A percentile compares a stretch with the other conserved stretches of the same genome.
Evolutionary conservation across 2,113 vertebrate genomes (phyloP).

Genomic region (Bostrychus sinensis): DNA sequence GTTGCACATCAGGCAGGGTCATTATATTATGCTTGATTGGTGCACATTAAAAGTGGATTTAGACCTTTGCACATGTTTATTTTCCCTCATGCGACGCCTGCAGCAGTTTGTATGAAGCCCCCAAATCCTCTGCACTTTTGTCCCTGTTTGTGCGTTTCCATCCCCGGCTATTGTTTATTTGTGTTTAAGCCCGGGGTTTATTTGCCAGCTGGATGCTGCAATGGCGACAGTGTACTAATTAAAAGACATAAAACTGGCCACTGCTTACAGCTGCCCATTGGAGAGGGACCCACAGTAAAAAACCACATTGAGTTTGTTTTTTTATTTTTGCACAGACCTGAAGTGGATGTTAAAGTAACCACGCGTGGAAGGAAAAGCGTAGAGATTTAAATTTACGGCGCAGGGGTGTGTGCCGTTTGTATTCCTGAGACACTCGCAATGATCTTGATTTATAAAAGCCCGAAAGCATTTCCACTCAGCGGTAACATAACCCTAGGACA

Average conservation of each 20-base stretch:
- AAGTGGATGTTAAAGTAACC: conserved; percentile 29
- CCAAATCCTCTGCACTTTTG: background rate
- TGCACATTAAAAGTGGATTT: background rate
- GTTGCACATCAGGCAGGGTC: background rate
- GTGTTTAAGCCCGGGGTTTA: conserved; percentile 27
- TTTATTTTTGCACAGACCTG: conserved; percentile 27
- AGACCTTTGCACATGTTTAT: background rate
- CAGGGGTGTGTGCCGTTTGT: conserved; percentile 38
- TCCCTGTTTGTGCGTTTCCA: conserved; percentile 2
- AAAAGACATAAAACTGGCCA: conserved; percentile 72
- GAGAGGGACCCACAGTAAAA: conserved; percentile 57
- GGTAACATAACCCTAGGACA: conserved; percentile 20
- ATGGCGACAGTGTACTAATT: conserved; percentile 61
- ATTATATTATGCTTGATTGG: background rate
- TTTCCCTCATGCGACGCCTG: conserved; percentile 4
- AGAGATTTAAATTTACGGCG: conserved; percentile 54
- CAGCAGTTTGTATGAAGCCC: background rate
- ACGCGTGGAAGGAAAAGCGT: conserved; percentile 22
- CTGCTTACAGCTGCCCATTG: conserved; percentile 43
- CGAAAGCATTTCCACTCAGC: conserved; percentile 32
- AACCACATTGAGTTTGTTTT: conserved; percentile 21
- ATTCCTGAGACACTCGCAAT: conserved; percentile 52
- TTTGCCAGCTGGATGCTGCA: conserved; percentile 56
- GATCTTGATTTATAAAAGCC: conserved; percentile 65
- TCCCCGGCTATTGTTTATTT: conserved; percentile 37